Percentiles rank a stretch among this genome's conserved stretches.
Evolutionary conservation across 2,888 invertebrate genomes (phyloP).

Genomic region (Cosmorhoe ocellata): DNA sequence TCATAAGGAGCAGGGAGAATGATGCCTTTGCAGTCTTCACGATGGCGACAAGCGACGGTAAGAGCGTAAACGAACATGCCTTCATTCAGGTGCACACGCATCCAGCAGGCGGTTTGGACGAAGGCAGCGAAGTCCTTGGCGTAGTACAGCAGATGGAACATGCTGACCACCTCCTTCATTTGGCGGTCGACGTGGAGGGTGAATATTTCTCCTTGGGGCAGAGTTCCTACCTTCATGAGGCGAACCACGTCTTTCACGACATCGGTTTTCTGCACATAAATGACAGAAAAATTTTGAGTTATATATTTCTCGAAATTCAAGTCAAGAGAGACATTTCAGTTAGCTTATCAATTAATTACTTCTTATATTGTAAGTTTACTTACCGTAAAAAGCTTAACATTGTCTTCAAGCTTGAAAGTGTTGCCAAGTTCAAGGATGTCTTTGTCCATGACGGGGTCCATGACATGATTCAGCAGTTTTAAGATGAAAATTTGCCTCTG

Average conservation of each 20-base stretch:
- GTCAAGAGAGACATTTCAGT: too few relatives aligned
- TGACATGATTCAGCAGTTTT: conserved; percentile 77
- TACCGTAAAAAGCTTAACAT: conserved; percentile 61
- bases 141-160: conserved; percentile 80
- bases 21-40: conserved; percentile 75
- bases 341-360: too few relatives aligned
- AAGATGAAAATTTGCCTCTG: conserved; percentile 73
- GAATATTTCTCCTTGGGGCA: conserved; percentile 81
- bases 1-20: conserved; percentile 82
- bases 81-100: conserved; percentile 78
- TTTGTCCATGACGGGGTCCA: conserved; percentile 72
- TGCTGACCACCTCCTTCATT: conserved; percentile 72
- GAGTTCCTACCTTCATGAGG: conserved; percentile 75
- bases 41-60: conserved; percentile 77
- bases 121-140: conserved; percentile 79
- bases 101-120: conserved; percentile 76
- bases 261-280: conserved; percentile 73
- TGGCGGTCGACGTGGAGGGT: conserved; percentile 75
- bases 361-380: too few relatives aligned
- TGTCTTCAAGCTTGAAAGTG: conserved; percentile 68
- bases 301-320: too few relatives aligned
- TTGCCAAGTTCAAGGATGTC: conserved; percentile 69
- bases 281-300: too few relatives aligned
- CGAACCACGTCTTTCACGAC: conserved; percentile 82
- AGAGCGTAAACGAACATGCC: conserved; percentile 82